Conservation (phyloP, 92 coral and sea anemone genomes). For the Heliopora coerulea region DNA sequence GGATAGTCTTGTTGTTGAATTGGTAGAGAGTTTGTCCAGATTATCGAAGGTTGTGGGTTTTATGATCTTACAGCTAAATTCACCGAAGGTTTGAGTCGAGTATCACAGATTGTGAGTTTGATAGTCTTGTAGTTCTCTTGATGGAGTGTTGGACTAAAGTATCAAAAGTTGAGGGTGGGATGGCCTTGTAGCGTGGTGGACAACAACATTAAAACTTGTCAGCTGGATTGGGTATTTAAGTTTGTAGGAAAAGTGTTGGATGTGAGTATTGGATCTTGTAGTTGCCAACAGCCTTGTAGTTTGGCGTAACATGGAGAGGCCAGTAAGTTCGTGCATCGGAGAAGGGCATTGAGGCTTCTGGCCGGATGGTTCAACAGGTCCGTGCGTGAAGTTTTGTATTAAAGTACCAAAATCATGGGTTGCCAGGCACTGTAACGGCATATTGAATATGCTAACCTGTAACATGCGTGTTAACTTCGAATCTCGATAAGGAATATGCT, state of each 20-base stretch:
- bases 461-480: slow-evolving; percentile 95
- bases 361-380: not conserved
- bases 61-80: not conserved
- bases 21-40: not conserved
- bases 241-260: too few species aligned
- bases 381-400: not conserved
- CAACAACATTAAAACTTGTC: not conserved
- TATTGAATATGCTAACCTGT: slow-evolving; percentile 55
- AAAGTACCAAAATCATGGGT: not conserved
- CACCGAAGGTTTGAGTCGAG: not conserved
- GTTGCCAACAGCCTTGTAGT: too few species aligned
- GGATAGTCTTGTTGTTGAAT: not conserved
- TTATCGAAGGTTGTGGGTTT: not conserved
- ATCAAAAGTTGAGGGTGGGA: not conserved
- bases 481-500: slow-evolving; percentile 96
- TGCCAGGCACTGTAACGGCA: too few species aligned
- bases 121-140: not conserved
- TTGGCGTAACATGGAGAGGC: too few species aligned
- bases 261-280: not conserved
- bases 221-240: not conserved
- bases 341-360: too few species aligned
- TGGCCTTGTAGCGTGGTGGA: not conserved
- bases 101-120: not conserved
- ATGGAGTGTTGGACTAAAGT: slow-evolving; percentile 2
- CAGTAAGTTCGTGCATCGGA: too few species aligned